These are phyloP conservation scores for Meteorus sp. DNA, from an alignment of 1,140 invertebrate genomes.

Conservation along the genomic window DNA sequence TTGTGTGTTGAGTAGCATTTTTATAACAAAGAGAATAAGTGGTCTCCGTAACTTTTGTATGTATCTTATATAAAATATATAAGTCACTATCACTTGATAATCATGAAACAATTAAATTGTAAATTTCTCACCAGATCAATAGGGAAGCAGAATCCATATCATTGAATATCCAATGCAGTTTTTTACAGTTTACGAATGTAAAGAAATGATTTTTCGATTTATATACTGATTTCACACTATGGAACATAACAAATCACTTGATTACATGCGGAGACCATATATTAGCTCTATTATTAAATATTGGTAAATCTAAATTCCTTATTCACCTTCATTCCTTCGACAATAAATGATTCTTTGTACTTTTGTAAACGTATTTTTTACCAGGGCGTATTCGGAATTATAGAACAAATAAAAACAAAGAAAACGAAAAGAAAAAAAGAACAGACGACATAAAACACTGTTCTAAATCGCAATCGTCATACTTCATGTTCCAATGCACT, in stretches of 20 bases:
- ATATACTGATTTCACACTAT: too few species aligned
- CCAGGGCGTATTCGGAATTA: neutral
- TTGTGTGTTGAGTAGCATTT: neutral
- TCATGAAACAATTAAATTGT: too few species aligned
- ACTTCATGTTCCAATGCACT: too few species aligned
- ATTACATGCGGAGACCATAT: neutral
- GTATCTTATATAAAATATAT: neutral
- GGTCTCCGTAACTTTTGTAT: neutral
- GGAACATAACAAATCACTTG: neutral
- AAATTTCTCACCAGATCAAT: too few species aligned
- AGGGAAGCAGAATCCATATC: too few species aligned
- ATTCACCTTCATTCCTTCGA: conserved; percentile 39
- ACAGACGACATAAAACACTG: too few species aligned
- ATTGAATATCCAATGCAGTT: too few species aligned
- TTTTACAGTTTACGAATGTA: too few species aligned
- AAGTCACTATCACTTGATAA: neutral
- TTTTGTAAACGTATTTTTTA: conserved; percentile 43
- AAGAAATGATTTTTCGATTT: too few species aligned
- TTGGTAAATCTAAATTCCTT: conserved; percentile 27
- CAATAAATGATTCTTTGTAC: conserved; percentile 49
- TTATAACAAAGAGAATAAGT: neutral
- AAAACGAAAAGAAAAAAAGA: neutral
- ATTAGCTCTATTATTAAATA: neutral
- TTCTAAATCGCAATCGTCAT: too few species aligned
- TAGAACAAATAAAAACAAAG: neutral